Evolutionary conservation across 2,888 invertebrate species (phyloP).

Genomic region (Zygaena filipendulae): DNA sequence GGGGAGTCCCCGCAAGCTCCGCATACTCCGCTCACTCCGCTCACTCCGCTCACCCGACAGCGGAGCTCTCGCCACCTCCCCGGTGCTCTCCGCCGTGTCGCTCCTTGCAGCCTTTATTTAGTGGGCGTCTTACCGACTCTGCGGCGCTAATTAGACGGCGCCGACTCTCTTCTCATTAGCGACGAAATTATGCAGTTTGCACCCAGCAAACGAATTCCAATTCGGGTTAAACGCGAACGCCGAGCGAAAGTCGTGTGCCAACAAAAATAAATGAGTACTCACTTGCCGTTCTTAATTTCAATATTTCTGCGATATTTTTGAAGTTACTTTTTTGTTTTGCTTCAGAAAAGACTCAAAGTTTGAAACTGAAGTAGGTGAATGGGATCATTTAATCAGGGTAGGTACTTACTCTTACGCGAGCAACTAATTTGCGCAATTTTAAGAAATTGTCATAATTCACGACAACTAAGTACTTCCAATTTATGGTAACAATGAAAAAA

Average conservation of each 20-base stretch:
- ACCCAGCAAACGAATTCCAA: conserved; percentile 23
- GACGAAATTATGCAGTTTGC: conserved; percentile 64
- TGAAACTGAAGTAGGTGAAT: too few relatives aligned
- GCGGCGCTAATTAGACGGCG: conserved; percentile 62
- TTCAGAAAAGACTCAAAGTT: conserved; percentile 15
- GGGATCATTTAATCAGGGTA: too few relatives aligned
- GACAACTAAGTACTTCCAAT: too few relatives aligned
- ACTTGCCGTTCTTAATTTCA: too few relatives aligned
- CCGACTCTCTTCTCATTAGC: conserved; percentile 62
- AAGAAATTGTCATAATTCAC: too few relatives aligned
- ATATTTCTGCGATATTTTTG: too few relatives aligned
- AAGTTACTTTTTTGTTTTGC: conserved; percentile 24
- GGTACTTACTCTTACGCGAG: too few relatives aligned
- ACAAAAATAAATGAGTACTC: too few relatives aligned
- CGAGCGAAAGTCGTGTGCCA: conserved; percentile 31
- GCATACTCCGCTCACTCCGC: conserved; percentile 13
- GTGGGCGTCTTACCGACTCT: conserved; percentile 57
- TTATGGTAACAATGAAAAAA: too few relatives aligned
- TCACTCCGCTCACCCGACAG: too few relatives aligned
- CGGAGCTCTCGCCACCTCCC: conserved; percentile 16
- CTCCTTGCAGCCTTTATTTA: conserved; percentile 35
- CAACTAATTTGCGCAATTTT: too few relatives aligned
- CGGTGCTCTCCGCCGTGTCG: conserved; percentile 14
- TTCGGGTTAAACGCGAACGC: conserved; percentile 60
- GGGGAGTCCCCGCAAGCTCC: conserved; percentile 17